phyloP scores from a whole-genome alignment of 2,113 vertebrate genomes.

The Tragelaphus strepsiceros region DNA sequence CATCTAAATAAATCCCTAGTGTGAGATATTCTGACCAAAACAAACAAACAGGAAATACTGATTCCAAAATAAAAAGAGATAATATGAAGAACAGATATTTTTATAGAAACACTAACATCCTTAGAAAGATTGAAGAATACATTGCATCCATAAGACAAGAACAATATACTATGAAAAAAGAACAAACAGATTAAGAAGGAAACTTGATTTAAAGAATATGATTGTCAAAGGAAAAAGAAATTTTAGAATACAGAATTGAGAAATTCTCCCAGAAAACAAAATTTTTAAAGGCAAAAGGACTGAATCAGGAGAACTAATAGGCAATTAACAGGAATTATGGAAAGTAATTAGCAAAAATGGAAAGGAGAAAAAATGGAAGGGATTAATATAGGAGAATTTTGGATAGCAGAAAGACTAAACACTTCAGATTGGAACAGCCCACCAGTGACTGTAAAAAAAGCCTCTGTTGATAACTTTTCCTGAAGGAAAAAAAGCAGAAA shows the following conservation, averaged over 20 bases:
- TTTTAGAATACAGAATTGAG: background rate
- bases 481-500: background rate
- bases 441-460: background rate
- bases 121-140: background rate
- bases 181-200: background rate
- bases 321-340: background rate
- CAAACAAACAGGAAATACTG: background rate
- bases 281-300: background rate
- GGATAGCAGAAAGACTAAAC: background rate
- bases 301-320: background rate
- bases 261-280: background rate
- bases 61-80: background rate
- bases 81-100: background rate
- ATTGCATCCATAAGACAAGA: background rate
- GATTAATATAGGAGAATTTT: background rate
- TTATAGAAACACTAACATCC: background rate
- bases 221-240: background rate
- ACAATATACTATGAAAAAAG: background rate
- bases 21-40: background rate
- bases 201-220: background rate
- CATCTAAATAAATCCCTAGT: background rate
- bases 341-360: background rate
- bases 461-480: background rate
- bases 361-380: background rate
- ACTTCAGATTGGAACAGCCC: background rate